Base-by-base conservation (phyloP, 2,888 invertebrate species). In the Ochropleura plecta region DNA sequence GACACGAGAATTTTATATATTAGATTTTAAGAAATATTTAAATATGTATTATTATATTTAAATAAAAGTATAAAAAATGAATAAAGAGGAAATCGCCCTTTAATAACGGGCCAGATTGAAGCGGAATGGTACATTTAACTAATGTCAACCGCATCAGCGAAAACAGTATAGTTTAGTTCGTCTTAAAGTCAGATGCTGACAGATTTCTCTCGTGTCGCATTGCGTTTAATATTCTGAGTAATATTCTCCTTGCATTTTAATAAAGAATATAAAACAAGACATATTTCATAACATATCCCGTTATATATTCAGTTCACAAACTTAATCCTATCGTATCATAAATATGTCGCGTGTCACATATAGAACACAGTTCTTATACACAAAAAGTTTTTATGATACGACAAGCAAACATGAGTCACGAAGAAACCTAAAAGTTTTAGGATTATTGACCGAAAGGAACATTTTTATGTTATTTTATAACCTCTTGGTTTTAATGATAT, bases 281-380 rank as follows among this genome's bases (percentile, higher is more conserved):
- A 20, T 53, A 44, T 20, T 16, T 48, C 48, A 46, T 16, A 46
- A 40, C 40, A 72, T 46, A 12, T 57, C 48, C 68, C 6, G 73
- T 44, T 69, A 59, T 7, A 48, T 73, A 78, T 69, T 78, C 78
- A 59, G 69, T 78, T 40, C 82, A 82, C 65, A 78, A 62, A 66
- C 63, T 64, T 70, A 73, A 73, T 82, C 62, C 14, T 57, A 51
- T 69, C 67, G 40, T 64, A 51, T 53, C 51, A 70, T 81, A 81
- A 76, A 68, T 59, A 40, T 55, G 63, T 73, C 69, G 42, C 44
- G 59, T 42, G 55, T 12, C n/a, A 20, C 74, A 68, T 57, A 68
- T 70, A 82, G 30, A 70, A 70, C 68, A 62, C 48, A 55, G 46
- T 57, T 60, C 40, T 51, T 42, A 18, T 51, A 42, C 9, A 72